Percentiles rank a stretch among this genome's conserved stretches.
phyloP scores from a whole-genome alignment of 2,797 vertebrate genomes.

The Myotis myotis region DNA sequence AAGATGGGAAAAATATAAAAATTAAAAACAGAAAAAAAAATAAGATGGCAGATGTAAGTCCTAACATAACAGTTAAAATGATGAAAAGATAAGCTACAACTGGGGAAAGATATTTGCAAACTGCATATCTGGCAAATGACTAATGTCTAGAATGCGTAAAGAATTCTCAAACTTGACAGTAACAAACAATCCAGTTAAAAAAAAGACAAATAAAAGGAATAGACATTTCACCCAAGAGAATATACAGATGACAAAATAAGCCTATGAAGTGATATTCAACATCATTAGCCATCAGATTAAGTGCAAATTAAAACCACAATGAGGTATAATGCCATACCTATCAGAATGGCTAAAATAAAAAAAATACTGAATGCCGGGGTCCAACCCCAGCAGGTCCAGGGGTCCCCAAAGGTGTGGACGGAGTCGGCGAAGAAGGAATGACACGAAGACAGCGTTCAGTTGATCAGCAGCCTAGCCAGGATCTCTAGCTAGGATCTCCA shows the following conservation, averaged over 20 bases:
- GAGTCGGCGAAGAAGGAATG: too few species aligned
- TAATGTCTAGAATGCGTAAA: slow-evolving; percentile 12
- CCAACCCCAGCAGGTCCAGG: too few species aligned
- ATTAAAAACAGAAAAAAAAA: slow-evolving; percentile 24
- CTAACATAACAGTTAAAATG: neutral
- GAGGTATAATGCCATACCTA: neutral
- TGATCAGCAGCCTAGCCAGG: too few species aligned
- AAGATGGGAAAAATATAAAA: neutral
- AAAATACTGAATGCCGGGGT: neutral
- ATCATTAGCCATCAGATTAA: neutral
- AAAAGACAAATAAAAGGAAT: neutral
- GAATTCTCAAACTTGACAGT: neutral
- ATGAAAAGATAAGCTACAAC: neutral
- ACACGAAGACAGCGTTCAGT: too few species aligned
- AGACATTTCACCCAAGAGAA: neutral
- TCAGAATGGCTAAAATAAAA: neutral
- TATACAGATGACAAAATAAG: neutral
- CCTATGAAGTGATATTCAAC: neutral
- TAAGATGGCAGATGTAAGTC: neutral
- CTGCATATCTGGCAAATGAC: neutral
- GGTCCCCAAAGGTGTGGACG: too few species aligned
- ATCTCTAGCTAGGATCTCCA: too few species aligned
- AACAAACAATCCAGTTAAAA: neutral
- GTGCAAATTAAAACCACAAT: slow-evolving; percentile 25
- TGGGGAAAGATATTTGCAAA: neutral